phyloP scores from a whole-genome alignment of 1,140 invertebrate species.

The Leptinotarsa defecta region DNA sequence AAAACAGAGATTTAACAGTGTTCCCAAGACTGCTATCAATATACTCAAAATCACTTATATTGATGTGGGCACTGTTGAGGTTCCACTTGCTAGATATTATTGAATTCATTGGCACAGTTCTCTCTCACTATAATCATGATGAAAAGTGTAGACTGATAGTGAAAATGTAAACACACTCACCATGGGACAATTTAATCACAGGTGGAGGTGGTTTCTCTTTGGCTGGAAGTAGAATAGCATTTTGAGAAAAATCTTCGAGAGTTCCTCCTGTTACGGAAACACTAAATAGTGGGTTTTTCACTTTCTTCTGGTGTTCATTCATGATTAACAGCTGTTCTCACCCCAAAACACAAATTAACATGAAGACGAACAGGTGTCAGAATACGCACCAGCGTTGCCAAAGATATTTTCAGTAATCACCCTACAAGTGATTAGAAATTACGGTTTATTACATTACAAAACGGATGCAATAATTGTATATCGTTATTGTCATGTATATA shows the following conservation, averaged over 20 bases:
- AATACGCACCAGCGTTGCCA: too few species aligned
- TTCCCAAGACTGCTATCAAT: background rate
- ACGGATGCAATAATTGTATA: too few species aligned
- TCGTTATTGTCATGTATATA: too few species aligned
- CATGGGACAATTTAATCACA: constrained; percentile 36
- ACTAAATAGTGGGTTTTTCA: constrained; percentile 51
- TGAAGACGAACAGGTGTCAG: too few species aligned
- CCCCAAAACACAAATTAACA: too few species aligned
- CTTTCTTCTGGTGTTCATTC: constrained; percentile 41
- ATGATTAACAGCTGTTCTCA: constrained; percentile 33
- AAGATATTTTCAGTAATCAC: too few species aligned
- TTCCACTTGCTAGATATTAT: too few species aligned
- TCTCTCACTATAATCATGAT: too few species aligned
- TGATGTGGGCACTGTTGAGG: background rate
- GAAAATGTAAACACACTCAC: constrained; percentile 32
- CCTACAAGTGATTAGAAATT: too few species aligned
- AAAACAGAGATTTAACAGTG: too few species aligned
- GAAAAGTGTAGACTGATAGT: background rate
- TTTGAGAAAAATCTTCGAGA: constrained; percentile 51
- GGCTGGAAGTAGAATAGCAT: constrained; percentile 49
- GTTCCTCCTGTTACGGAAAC: constrained; percentile 50
- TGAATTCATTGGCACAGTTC: too few species aligned
- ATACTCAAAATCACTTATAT: constrained; percentile 26
- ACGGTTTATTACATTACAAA: too few species aligned
- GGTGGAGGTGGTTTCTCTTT: constrained; percentile 42